Conservation (phyloP, 2,113 vertebrate species). For the Melospiza georgiana region DNA sequence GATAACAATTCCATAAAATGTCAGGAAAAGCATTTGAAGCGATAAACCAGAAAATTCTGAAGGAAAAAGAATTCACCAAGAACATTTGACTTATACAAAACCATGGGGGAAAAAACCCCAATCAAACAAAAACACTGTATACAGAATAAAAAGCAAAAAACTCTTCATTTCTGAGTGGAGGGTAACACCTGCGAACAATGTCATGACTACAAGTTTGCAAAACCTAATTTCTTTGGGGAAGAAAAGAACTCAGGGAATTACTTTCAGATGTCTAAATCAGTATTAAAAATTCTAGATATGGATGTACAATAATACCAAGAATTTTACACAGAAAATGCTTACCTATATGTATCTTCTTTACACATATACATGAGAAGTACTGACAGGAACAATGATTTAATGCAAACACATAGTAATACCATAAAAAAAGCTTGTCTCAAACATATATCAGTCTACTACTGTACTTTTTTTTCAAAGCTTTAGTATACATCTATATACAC, state of each 20-base stretch:
- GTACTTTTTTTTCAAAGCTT: background rate
- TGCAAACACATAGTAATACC: background rate
- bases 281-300: background rate
- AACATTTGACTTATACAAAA: background rate
- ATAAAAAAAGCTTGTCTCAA: background rate
- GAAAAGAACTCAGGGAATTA: background rate
- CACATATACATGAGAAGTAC: background rate
- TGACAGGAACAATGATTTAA: background rate
- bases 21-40: background rate
- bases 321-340: background rate
- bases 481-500: background rate
- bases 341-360: background rate
- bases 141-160: background rate
- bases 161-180: background rate
- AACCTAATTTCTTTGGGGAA: rapidly evolving
- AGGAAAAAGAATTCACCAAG: background rate
- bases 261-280: background rate
- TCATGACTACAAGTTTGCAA: background rate
- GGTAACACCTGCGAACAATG: background rate
- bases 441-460: background rate
- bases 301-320: background rate
- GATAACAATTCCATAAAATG: background rate
- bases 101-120: rapidly evolving
- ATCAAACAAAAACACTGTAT: background rate
- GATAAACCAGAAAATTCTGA: background rate